Evolutionary conservation across 1,140 invertebrate genomes (phyloP), one percentile per base, ranked within the genome.

Genomic region (Formica selysi): DNA sequence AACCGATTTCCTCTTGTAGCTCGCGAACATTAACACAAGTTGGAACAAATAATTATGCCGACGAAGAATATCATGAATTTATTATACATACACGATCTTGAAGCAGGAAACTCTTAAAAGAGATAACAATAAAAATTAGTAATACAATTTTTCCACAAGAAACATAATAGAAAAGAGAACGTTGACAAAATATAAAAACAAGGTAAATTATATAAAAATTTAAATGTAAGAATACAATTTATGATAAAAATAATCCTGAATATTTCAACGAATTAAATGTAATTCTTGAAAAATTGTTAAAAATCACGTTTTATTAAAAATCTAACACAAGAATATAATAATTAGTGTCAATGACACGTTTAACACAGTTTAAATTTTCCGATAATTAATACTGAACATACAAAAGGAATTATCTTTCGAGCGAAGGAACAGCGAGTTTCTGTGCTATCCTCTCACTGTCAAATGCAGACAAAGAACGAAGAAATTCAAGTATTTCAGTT

Each of bases 311-410:
- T 4, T 10, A 26, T 36, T 73, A 73, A 48, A 74, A 59, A 32
- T 10, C 19, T 48, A 26, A 61, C 22, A 32, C 48, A 73, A 41
- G 26, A 61, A 61, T 73, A 41, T 38, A 61, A 83, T 83, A 44
- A 83, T 83, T 74, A 26, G 8, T 29, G 26, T 62, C 54, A 36
- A 26, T 29, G 54, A 61, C 22, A 73, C 26, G 22, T 61, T 83
- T 74, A 83, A 59, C 62, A 13, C 26, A 59, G 11, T 44, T 19
- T 61, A 7, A 83, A 74, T 26, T 83, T 44, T 61, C 54, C 38
- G 29, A 83, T 83, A 83, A 83, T 83, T 83, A 81, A 81, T 59
- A 81, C 38, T 44, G 67, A 61, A 48, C 19, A 61, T n/a, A 62
- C 13, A 83, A 83, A 83, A 61, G 54, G n/a, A 73, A 61, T 74